Evolutionary conservation across 2,888 invertebrate genomes (phyloP), one percentile per base, ranked within the genome.

Genomic region (Omphaloscelis lunosa): DNA sequence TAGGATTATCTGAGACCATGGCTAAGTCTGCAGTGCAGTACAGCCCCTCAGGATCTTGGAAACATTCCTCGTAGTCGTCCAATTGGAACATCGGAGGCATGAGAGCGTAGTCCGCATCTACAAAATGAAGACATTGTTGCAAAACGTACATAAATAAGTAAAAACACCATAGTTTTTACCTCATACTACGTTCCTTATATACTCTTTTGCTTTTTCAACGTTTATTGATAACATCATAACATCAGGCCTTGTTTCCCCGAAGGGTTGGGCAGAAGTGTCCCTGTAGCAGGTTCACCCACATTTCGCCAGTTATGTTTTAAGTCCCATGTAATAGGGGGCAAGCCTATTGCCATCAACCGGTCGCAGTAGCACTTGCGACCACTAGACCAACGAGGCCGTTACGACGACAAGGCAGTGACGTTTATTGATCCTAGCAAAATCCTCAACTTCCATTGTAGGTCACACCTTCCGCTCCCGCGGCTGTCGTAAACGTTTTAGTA

Each of bases 1-100:
- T 90, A 0, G 86, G 85, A 8, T 75, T 61, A 48, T 92, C 91
- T 0, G 91, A 88, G 3, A 88, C 86, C 20, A 92, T 56, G 7
- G 79, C 34, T 7, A 90, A 71, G 0, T 86, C 61, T 4, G 87
- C 75, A 0, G 62, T 82, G 74, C 93, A 92, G 77, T 92, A 92
- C 11, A 87, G 27, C 2, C 75, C 89, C 2, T 77, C 77, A 0
- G 85, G 77, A 0, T 88, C 73, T 5, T 63, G 45, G 9, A 90
- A 51, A 65, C 93, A 92, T 5, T 62, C 41, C 9, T 89, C 86
- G 65, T 90, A 92, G 20, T 85, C 76, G 34, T 93, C 93, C 58
- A 90, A 20, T 0, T 79, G 70, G 59, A 88, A 86, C 0, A 90
- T 5, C 0, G 87, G 86, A 0, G 93, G 93, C 89, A 93, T 89